Percentiles rank a stretch among this genome's conserved stretches.
phyloP scores from a whole-genome alignment of 2,113 vertebrate species.

The Eulemur macaco region DNA sequence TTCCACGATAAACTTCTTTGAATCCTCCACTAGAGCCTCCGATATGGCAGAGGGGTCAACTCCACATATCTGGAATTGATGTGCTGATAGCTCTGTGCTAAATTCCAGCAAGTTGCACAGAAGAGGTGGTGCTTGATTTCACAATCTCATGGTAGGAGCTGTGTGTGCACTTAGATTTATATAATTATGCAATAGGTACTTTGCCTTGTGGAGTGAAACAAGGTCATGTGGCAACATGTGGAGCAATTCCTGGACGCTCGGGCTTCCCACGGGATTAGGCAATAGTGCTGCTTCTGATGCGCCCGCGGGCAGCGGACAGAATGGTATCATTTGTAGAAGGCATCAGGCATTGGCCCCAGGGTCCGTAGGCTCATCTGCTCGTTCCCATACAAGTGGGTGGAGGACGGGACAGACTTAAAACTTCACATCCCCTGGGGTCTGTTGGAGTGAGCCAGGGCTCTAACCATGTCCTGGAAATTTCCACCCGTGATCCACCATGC shows the following conservation, averaged over 20 bases:
- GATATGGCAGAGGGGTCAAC: neutral
- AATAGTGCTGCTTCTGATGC: neutral
- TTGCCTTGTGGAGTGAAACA: conserved; percentile 36
- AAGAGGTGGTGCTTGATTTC: neutral
- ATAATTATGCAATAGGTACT: conserved; percentile 27
- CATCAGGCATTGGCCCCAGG: neutral
- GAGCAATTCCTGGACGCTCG: conserved; percentile 27
- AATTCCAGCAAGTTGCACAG: neutral
- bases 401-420: neutral
- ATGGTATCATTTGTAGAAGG: neutral
- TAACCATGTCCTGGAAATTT: neutral
- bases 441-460: neutral
- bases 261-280: conserved; percentile 57
- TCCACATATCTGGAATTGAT: neutral
- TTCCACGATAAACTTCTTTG: neutral
- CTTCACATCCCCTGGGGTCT: neutral
- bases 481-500: neutral
- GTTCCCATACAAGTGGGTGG: neutral
- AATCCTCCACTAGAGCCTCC: neutral
- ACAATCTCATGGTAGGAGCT: neutral
- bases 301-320: neutral
- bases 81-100: neutral
- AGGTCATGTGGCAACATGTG: conserved; percentile 53
- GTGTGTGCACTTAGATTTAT: neutral
- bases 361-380: neutral